phyloP scores from a whole-genome alignment of 2,888 invertebrate species.

The Acanthopleura granulata region DNA sequence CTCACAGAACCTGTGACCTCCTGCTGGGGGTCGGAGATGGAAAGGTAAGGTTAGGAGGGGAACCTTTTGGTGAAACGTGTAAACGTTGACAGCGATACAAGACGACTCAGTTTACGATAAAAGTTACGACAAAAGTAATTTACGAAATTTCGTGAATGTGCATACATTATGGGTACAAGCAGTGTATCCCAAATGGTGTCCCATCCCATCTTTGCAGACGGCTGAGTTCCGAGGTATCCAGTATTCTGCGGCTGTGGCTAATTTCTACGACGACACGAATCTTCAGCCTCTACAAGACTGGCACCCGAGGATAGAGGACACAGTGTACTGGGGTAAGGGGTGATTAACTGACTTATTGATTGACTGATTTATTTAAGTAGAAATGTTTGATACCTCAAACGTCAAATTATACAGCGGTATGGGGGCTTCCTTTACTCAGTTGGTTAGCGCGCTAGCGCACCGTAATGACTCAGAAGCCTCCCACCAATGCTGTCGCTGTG shows the following conservation, averaged over 20 bases:
- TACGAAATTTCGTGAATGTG: too few relatives aligned
- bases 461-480: too few relatives aligned
- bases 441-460: too few relatives aligned
- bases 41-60: slow-evolving; percentile 33
- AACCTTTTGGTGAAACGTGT: background rate
- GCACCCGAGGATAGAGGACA: slow-evolving; percentile 47
- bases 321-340: slow-evolving; percentile 49
- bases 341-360: background rate
- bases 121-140: too few relatives aligned
- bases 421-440: too few relatives aligned
- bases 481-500: too few relatives aligned
- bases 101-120: too few relatives aligned
- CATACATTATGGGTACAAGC: too few relatives aligned
- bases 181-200: too few relatives aligned
- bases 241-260: slow-evolving; percentile 47
- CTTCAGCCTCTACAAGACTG: slow-evolving; percentile 42
- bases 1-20: slow-evolving; percentile 47
- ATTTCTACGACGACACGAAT: slow-evolving; percentile 47
- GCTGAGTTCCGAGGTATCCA: slow-evolving; percentile 44
- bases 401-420: too few relatives aligned
- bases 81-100: too few relatives aligned
- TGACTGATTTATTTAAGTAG: background rate
- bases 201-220: slow-evolving; percentile 22
- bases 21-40: slow-evolving; percentile 53
- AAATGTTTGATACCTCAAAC: background rate